Base-by-base conservation (phyloP, 2,797 vertebrate genomes). In the Ciconia nigra region DNA sequence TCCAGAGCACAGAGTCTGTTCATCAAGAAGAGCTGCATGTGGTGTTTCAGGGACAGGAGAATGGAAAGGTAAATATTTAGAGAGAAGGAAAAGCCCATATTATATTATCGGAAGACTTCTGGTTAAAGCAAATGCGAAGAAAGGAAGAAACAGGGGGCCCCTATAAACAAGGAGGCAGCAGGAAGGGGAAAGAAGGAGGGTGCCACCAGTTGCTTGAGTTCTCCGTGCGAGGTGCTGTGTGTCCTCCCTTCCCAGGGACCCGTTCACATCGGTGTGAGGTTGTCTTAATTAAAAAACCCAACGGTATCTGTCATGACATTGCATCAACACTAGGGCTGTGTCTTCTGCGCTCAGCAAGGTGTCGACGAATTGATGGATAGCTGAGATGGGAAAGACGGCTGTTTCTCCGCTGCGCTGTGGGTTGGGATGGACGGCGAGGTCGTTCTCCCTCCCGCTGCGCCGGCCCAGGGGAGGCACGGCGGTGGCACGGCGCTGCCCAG, bases 221-320 rank as follows among this genome's bases (percentile, higher is more conserved):
- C 44, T 87, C 72, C 2, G 0, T 39, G 74, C 0, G 1, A 42
- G 49, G 16, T 44, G 33, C 37, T 28, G 10, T 2, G 13, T 49
- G 66, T 49, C 72, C 44, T 78, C 21, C 12, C 29, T n/a, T 54
- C 49, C 59, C 46, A 14, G 44, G 66, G 49, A 31, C 24, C 0
- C 0, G 8, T 16, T 46, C 55, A 16, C 7, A 0, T 14, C 5
- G 2, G 13, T 21, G 42, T 39, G 61, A 67, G 54, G 33, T 47
- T n/a, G 44, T 15, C 82, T 28, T 35, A 25, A 28, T 41, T 33
- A 24, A n/a, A 52, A 62, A 44, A 15, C 3, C 7, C n/a, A 41
- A 7, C 1, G 1, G 21, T 24, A 14, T 24, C 71, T 83, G 49
- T 25, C 31, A 3, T 52, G 33, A 10, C 31, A 5, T 41, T 15